Base-by-base conservation (phyloP, 2,797 vertebrate species). In the Momotus momota region DNA sequence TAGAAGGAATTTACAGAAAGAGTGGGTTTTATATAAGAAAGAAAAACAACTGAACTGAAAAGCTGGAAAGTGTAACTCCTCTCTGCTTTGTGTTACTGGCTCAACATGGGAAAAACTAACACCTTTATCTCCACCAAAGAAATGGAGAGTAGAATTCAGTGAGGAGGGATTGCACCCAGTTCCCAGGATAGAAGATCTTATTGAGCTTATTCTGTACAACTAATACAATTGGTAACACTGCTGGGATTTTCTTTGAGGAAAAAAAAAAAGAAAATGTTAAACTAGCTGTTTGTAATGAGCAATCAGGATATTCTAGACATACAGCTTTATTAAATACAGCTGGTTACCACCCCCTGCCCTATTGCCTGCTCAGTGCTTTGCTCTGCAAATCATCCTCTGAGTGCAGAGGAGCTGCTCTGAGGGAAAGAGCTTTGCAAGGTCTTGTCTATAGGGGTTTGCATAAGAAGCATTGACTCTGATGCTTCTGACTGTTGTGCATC, bases 391-490 rank as follows among this genome's bases (percentile, higher is more conserved):
- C 33, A 41, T 6, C 7, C 22, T 45, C 46, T 12, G 22, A 35
- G 48, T 4, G 5, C n/a, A 51, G 29, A 21, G 29, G 14, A 60
- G 15, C 19, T 88, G 48, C 38, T 78, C n/a, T 0, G 1, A 48
- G 26, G n/a, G 5, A 35, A 43, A 13, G 22, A 31, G 23, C 18
- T 10, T 31, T 0, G 1, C 62, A 20, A 16, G 22, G 19, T 27
- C 23, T 73, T 43, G 10, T 38, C 38, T 25, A 1, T 23, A 14
- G 51, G 41, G 19, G 17, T 43, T 51, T 48, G 29, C 14, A 35
- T 6, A 41, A 26, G 14, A 60, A 45, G 40, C 2, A 0, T 19
- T 29, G 10, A 4, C 26, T 29, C 18, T 11, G 48, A 15, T 0
- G 1, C 43, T 74, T 33, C 27, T 26, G 19, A 21, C 9, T 43